Base-by-base conservation (phyloP, 2,797 vertebrate species). In the Melanotaenia trifasciata region DNA sequence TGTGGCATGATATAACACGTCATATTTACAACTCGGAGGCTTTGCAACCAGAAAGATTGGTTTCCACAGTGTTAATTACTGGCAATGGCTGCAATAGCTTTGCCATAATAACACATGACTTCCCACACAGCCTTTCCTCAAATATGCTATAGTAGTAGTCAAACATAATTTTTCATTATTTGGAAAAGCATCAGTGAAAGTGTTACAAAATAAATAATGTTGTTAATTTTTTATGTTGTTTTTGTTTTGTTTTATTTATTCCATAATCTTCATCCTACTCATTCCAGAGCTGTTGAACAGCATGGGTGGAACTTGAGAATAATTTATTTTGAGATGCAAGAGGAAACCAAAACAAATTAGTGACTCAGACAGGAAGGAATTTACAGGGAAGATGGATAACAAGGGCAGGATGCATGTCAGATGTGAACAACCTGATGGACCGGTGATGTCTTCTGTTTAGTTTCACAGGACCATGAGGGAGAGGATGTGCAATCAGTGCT, bases 301-400 rank as follows among this genome's bases (percentile, higher is more conserved):
- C 43, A 22, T 30, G 4, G 57, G 56, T 47, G 24, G 60, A 45
- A 58, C 33, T 60, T 54, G 3, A 35, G 28, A 3, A 8, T 64
- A 4, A 79, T 84, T 78, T 70, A 74, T 75, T 64, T 61, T 74
- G 62, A 87, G 81, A 70, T 59, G 59, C 59, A 73, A 26, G 35
- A 79, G 83, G 79, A 82, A 86, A 85, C 73, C 62, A 72, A 86
- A 81, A 63, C 50, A 84, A 85, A 85, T 86, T 38, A 79, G 74
- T 67, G 69, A 43, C 58, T 72, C 81, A 81, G 84, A 89, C 88
- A 90, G 82, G 76, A 88, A 79, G 67, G 73, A 38, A 66, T 74
- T 77, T 8, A 1, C 7, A 13, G 28, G 64, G 58, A 24, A 16
- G 64, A 54, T 35, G 57, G 76, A 63, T 36, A 67, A 84, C 51